phyloP scores from a whole-genome alignment of 1,140 invertebrate genomes.

The Tyrophagus putrescentiae region DNA sequence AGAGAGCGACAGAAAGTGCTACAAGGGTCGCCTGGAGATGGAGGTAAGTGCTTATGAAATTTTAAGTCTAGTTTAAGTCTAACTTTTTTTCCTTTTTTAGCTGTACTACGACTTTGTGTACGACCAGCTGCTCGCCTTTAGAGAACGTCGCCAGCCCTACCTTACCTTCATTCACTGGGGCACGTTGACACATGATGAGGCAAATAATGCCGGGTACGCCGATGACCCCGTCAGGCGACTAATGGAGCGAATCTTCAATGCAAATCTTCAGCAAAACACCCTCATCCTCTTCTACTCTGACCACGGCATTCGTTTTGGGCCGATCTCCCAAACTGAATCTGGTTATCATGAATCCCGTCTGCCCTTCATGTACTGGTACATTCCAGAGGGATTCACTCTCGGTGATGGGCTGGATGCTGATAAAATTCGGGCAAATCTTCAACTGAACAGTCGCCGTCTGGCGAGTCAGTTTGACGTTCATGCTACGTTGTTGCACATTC shows the following conservation, averaged over 20 bases:
- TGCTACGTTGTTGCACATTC: slow-evolving; percentile 31
- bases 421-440: not conserved
- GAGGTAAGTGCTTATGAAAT: not conserved
- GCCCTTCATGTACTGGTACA: slow-evolving; percentile 59
- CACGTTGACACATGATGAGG: slow-evolving; percentile 34
- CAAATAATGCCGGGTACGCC: slow-evolving; percentile 31
- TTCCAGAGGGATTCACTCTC: slow-evolving; percentile 41
- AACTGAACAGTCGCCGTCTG: slow-evolving; percentile 41
- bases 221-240: slow-evolving; percentile 32
- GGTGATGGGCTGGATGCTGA: not conserved
- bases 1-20: too few species aligned
- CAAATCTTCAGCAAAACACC: slow-evolving; percentile 37
- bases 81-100: slow-evolving; percentile 6
- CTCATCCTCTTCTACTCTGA: slow-evolving; percentile 69
- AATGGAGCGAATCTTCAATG: slow-evolving; percentile 28
- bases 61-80: not conserved
- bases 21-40: too few species aligned
- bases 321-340: slow-evolving; percentile 56
- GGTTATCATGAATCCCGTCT: slow-evolving; percentile 77
- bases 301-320: slow-evolving; percentile 78
- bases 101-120: slow-evolving; percentile 27
- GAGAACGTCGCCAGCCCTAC: slow-evolving; percentile 20
- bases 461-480: slow-evolving; percentile 40
- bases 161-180: slow-evolving; percentile 26
- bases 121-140: slow-evolving; percentile 26